Conservation (phyloP, 2,113 vertebrate genomes). For the Cephalopholis sonnerati region DNA sequence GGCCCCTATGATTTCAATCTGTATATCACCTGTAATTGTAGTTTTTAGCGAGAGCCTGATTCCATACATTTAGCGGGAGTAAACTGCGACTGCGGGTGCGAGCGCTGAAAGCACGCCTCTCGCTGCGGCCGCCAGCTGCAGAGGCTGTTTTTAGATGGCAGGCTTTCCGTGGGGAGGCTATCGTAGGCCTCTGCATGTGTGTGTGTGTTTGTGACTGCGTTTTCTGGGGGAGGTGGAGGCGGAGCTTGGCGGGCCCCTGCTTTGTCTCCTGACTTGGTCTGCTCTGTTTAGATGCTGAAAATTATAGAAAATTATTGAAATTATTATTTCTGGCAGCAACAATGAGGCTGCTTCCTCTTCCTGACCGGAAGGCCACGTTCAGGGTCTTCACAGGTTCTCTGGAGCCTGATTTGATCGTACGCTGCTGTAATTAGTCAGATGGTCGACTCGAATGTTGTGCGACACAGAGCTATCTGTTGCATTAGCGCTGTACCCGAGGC, state of each 20-base stretch:
- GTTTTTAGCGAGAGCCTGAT: slow-evolving; percentile 99
- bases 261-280: slow-evolving; percentile 93
- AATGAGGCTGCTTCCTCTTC: slow-evolving; percentile 90
- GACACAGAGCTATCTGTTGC: slow-evolving; percentile 49
- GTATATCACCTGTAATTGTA: slow-evolving; percentile 99
- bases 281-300: slow-evolving; percentile 96
- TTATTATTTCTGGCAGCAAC: slow-evolving; percentile 88
- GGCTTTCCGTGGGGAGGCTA: slow-evolving; percentile 61
- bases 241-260: slow-evolving; percentile 82
- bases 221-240: slow-evolving; percentile 49
- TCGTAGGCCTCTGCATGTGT: slow-evolving; percentile 21
- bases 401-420: slow-evolving; percentile 29
- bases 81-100: slow-evolving; percentile 91
- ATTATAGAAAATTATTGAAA: slow-evolving; percentile 97
- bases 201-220: slow-evolving; percentile 4
- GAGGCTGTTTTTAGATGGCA: slow-evolving; percentile 94
- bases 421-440: slow-evolving; percentile 74
- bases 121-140: slow-evolving; percentile 94
- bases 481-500: slow-evolving; percentile 38
- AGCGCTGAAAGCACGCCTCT: slow-evolving; percentile 91
- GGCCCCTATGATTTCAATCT: slow-evolving; percentile 99
- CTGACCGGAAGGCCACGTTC: slow-evolving; percentile 70
- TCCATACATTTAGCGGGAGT: slow-evolving; percentile 98
- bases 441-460: slow-evolving; percentile 67
- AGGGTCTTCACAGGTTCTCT: slow-evolving; percentile 51